Base-by-base conservation (phyloP, 2,888 invertebrate species). In the Atrina japonica region DNA sequence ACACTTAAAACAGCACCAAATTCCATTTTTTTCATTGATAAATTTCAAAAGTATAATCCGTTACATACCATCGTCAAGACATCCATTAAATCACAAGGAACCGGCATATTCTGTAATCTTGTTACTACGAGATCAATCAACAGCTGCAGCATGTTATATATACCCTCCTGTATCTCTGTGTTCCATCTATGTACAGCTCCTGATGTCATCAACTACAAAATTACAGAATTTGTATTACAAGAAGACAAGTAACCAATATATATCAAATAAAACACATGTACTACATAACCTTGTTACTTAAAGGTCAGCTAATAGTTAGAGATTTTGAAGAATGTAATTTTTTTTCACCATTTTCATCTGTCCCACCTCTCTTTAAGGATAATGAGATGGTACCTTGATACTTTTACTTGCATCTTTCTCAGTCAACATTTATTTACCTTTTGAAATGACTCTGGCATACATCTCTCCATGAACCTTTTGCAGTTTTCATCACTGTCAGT, bases 111-210 rank as follows among this genome's bases (percentile, higher is more conserved):
- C 52, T 89, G 86, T 30, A 92, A 79, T 25, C 90, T 80, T 1
- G 88, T 87, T 7, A 90, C 89, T 6, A 91, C 86, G 47, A 92
- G 82, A 70, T 92, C 91, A 40, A 92, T 83, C 52, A 92, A 85
- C 49, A 92, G 78, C 63, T 90, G 88, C 23, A 91, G 78, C 92
- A 92, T 92, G 77, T 88, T 88, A 76, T 88, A 90, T 47, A 92
- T 91, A 2, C 92, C 92, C 73, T 91, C 91, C 77, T 92, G 92
- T 45, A 92, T 91, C 74, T 92, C 92, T 30, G 86, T 80, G 35
- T 88, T 88, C 92, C 92, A 92, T 29, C 90, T 83, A 64, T 90
- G 86, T 18, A 92, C 91, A 52, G 91, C 91, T 66, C 83, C 85
- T 50, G 91, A 89, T n/a, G 88, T 90, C 78, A 91, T 79, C 64